Evolutionary conservation across 1,140 invertebrate species (phyloP).

Genomic region (Penaeus chinensis): DNA sequence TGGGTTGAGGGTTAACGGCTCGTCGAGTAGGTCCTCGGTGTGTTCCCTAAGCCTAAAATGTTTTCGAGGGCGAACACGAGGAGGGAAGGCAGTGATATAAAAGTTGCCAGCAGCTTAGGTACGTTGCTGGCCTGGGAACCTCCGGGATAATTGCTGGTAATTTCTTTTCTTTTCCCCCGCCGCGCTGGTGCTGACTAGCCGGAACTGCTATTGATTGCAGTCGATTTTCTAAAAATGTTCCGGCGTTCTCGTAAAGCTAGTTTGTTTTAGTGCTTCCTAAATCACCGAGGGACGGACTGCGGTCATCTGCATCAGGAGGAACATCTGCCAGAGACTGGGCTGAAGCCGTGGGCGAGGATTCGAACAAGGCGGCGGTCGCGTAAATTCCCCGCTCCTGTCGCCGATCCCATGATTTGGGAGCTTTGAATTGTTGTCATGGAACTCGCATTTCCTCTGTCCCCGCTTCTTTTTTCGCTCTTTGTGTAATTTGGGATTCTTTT

Average conservation of each 20-base stretch:
- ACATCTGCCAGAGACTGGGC: background rate
- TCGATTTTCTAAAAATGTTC: slow-evolving; percentile 26
- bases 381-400: slow-evolving; percentile 42
- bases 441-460: slow-evolving; percentile 32
- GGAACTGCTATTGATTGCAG: slow-evolving; percentile 36
- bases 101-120: no score
- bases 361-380: slow-evolving; percentile 40
- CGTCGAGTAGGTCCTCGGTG: no score
- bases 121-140: background rate
- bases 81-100: background rate
- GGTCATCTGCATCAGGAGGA: background rate
- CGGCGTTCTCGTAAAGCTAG: slow-evolving; percentile 36
- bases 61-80: background rate
- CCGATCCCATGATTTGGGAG: slow-evolving; percentile 50
- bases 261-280: slow-evolving; percentile 29
- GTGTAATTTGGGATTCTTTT: no score
- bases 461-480: slow-evolving; percentile 19
- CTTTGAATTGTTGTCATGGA: slow-evolving; percentile 43
- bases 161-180: slow-evolving; percentile 42
- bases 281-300: background rate
- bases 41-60: no score
- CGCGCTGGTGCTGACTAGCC: slow-evolving; percentile 34
- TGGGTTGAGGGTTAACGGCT: no score
- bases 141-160: slow-evolving; percentile 49
- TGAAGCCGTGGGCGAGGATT: slow-evolving; percentile 32